Base-by-base conservation (phyloP, 30 jellyfish, hydroid and myxozoan genomes). In the Aurelia aurita complex sp. Pacific region DNA sequence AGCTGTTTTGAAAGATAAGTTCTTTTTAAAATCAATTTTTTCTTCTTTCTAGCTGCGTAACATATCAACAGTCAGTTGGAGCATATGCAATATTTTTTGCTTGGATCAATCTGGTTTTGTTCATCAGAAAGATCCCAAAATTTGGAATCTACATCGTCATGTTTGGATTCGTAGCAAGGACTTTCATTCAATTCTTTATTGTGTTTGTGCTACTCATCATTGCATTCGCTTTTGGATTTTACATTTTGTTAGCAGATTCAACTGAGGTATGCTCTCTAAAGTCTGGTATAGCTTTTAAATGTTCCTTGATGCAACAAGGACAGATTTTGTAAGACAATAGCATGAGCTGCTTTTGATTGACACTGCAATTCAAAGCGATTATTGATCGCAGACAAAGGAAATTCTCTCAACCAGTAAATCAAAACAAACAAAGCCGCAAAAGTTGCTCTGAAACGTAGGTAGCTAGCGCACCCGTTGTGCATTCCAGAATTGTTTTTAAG, bases 91-190 rank as follows among this genome's bases (percentile, higher is more conserved):
- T 92, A 15, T 92, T 92, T 72, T 85, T 92, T 1, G 78, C 98
- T 5, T 92, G 98, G 98, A 77, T 87, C 34, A 92, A 86, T 59
- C 67, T 92, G 69, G 88, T 92, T 10, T 40, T 92, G 40, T 92
- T 92, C 77, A 77, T 92, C 18, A 87, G 92, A 13, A 92, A 92
- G 64, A 74, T 92, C 67, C 98, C 98, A 61, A 83, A 71, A 80
- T 86, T 92, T 43, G 98, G 98, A 12, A 92, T 92, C 63, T 92
- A 86, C 76, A 92, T 92, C 70, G 97, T 92, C 72, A 92, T 92
- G 98, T 87, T 86, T 62, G 88, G 91, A 51, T 87, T 29, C 70
- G 98, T 92, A 13, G 83, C 83, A 35, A 64, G 76, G 53, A 92
- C 98, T 11, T 92, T 92, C 67, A 69, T 92, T 7, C 86, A 92